Evolutionary conservation across 2,797 vertebrate species (phyloP), one percentile per base, ranked within the genome.

Genomic region (Muscicapa striata): DNA sequence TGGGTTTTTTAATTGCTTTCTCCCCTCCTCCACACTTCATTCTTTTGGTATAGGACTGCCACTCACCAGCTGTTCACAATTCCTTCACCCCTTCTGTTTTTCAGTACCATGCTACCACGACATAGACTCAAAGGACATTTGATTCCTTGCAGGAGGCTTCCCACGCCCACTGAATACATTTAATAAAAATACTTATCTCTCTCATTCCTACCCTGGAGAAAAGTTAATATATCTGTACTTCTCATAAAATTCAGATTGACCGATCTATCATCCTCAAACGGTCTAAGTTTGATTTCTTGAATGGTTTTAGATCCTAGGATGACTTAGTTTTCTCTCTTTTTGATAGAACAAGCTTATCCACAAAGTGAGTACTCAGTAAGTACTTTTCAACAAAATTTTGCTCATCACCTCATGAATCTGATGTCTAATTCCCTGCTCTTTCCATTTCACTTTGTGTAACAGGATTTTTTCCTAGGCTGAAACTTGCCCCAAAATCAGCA

Each of bases 41-140:
- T 87, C 78, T 92, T 96, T 90, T 88, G 85, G 93, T 81, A 77
- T 41, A 84, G 93, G 62, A 57, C 94, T 93, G 90, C 91, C 91
- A 95, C 83, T 91, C 74, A 94, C 95, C 97, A 96, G 96, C 96
- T 97, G 97, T 95, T 95, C 95, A 93, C 92, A 90, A 88, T 95
- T 95, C 89, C 95, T 95, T 90, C 78, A 93, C 41, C 74, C 89
- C 78, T 84, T 89, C 83, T 94, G 91, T 84, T 80, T 91, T 97
- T 95, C 90, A 84, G 81, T 78, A 82, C 76, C 68, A 45, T 21
- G 17, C 85, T 61, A 87, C 85, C 41, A 67, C 3, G 22, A 93
- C 85, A 90, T 30, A 79, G 68, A 67, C 57, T 96, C 87, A 81
- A 90, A 95, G 84, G 81, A 92, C 61, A 64, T 84, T 82, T 89